Percentiles rank a stretch among this genome's conserved stretches.
These are phyloP conservation scores for Girardia tigrina DNA, from an alignment of 2,888 invertebrate species.

Conservation along the genomic window DNA sequence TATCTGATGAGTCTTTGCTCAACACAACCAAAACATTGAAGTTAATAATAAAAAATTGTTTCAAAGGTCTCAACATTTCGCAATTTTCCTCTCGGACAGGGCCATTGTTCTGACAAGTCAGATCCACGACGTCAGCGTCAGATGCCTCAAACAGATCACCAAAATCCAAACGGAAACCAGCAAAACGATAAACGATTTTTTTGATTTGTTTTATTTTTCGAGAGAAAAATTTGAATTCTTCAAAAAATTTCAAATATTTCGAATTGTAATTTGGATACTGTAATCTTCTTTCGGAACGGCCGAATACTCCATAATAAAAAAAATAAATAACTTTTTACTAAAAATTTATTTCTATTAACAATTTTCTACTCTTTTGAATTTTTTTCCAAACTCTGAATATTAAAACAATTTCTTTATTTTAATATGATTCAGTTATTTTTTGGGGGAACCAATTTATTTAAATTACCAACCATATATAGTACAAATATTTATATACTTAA, in stretches of 20 bases:
- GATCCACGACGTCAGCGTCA: background rate
- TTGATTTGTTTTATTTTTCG: background rate
- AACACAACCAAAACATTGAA: background rate
- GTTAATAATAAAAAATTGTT: background rate
- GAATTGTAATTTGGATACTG: too few species aligned
- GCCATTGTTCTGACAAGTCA: background rate
- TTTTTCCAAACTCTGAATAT: too few species aligned
- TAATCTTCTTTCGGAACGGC: too few species aligned
- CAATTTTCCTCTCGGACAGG: background rate
- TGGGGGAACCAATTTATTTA: too few species aligned
- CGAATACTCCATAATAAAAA: too few species aligned
- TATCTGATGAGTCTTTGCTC: background rate
- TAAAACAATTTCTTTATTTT: too few species aligned
- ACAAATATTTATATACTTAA: too few species aligned
- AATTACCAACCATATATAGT: too few species aligned
- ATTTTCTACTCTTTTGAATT: too few species aligned
- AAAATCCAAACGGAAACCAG: background rate
- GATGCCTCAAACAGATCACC: background rate
- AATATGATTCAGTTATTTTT: too few species aligned
- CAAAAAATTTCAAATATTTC: background rate
- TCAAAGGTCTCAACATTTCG: background rate
- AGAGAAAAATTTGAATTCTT: background rate
- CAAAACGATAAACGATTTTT: background rate
- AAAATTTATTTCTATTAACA: too few species aligned
- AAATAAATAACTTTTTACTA: too few species aligned